Percentiles rank a stretch among this genome's conserved stretches.
These are phyloP conservation scores for Osmerus mordax DNA, from an alignment of 2,113 vertebrate species.

Conservation along the genomic window DNA sequence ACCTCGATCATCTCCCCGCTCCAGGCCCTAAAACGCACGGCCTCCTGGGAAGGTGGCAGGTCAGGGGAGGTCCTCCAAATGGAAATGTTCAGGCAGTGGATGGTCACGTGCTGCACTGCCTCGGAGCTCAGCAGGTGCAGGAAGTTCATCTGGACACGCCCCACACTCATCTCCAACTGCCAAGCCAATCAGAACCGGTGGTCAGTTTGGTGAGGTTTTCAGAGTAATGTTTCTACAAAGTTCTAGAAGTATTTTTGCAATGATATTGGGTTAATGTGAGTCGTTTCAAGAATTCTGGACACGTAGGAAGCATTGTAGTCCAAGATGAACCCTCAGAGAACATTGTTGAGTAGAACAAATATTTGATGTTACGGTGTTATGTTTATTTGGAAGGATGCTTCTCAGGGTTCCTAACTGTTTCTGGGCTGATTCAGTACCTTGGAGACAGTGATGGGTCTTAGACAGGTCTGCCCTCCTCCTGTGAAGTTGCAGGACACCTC, in stretches of 20 bases:
- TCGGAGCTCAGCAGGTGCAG: conserved; percentile 91
- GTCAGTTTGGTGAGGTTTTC: not conserved
- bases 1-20: conserved; percentile 82
- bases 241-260: too few relatives aligned
- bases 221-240: not conserved
- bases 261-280: too few relatives aligned
- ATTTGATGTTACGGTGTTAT: not conserved
- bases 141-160: conserved; percentile 95
- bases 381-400: too few relatives aligned
- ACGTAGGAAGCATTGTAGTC: too few relatives aligned
- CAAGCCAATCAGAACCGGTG: not conserved
- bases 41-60: conserved; percentile 53
- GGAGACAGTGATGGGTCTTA: conserved; percentile 86
- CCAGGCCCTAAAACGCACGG: conserved; percentile 86
- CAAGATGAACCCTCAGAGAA: too few relatives aligned
- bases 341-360: not conserved
- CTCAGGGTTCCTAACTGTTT: not conserved
- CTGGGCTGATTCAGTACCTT: conserved; percentile 72
- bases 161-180: conserved; percentile 82
- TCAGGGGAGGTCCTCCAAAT: conserved; percentile 77
- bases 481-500: conserved; percentile 94
- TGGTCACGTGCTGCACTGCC: conserved; percentile 89
- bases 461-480: conserved; percentile 88
- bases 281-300: too few relatives aligned
- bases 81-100: conserved; percentile 89